A percentile compares a stretch with the other conserved stretches of the same genome.
Conservation (phyloP, 30 jellyfish, hydroid and myxozoan genomes). For the Morbakka virulenta region DNA sequence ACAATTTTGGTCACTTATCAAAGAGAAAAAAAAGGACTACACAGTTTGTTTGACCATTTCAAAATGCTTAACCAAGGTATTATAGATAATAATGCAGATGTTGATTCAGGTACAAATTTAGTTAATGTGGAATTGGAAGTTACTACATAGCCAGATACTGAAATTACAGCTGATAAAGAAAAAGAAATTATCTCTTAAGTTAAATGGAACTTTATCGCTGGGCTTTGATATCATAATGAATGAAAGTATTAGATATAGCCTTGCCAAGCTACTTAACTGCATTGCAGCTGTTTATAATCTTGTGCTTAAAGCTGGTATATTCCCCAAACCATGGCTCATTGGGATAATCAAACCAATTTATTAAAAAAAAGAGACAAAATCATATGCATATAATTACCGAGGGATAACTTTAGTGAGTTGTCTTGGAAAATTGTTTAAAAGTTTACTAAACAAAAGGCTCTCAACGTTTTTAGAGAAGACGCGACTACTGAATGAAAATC, state of each 20-base stretch:
- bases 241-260: background rate
- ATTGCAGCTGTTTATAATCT: background rate
- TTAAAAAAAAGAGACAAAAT: slow-evolving; percentile 8
- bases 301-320: background rate
- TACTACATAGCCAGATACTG: background rate
- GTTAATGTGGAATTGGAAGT: background rate
- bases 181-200: background rate
- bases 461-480: background rate
- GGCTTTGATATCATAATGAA: slow-evolving; percentile 8
- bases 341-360: slow-evolving; percentile 4
- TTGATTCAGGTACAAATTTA: background rate
- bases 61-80: background rate
- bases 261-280: background rate
- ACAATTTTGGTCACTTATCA: background rate
- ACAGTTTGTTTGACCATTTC: slow-evolving; percentile 1
- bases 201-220: slow-evolving; percentile 1
- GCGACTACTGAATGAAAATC: slow-evolving; percentile 10
- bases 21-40: background rate
- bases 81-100: background rate
- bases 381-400: background rate
- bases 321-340: slow-evolving; percentile 16
- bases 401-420: slow-evolving; percentile 15
- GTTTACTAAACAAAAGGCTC: slow-evolving; percentile 8
- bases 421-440: slow-evolving; percentile 20
- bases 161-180: slow-evolving; percentile 1